Percentiles rank a stretch among this genome's conserved stretches.
Conservation (phyloP, 2,113 vertebrate genomes). For the Holacanthus passer region DNA sequence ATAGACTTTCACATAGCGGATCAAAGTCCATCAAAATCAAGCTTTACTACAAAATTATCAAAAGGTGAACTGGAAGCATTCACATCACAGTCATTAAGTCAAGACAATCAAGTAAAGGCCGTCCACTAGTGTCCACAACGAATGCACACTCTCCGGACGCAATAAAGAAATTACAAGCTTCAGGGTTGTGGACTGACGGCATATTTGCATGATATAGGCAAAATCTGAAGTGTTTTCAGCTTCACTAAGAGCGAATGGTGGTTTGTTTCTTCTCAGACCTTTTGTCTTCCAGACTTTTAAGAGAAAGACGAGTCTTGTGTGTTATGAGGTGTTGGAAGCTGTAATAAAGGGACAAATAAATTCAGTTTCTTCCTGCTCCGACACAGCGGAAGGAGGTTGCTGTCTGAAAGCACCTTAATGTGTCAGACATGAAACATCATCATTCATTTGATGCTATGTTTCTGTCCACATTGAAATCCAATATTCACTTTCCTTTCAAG, state of each 20-base stretch:
- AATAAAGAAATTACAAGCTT: no score
- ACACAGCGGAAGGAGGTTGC: neutral
- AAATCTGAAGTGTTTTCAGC: neutral
- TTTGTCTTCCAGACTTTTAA: neutral
- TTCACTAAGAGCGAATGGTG: neutral
- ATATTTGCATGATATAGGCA: no score
- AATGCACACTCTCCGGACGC: no score
- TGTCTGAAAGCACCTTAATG: neutral
- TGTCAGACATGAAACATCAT: neutral
- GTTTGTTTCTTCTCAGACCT: neutral
- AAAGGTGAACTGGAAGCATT: no score
- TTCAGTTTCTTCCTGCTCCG: neutral
- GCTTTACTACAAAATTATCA: no score
- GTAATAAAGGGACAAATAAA: neutral
- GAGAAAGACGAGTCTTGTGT: neutral
- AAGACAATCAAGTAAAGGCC: neutral
- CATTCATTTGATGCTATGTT: neutral
- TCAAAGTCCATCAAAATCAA: no score
- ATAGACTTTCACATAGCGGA: no score
- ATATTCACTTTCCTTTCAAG: neutral
- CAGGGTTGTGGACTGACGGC: no score
- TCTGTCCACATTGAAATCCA: neutral
- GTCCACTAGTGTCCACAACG: no score
- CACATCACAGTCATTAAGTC: no score
- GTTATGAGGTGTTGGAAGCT: no score